A percentile compares a stretch with the other conserved stretches of the same genome.
These are phyloP conservation scores for Enteromius afrohamiltoni DNA, from an alignment of 2,797 vertebrate species.

Conservation along the genomic window DNA sequence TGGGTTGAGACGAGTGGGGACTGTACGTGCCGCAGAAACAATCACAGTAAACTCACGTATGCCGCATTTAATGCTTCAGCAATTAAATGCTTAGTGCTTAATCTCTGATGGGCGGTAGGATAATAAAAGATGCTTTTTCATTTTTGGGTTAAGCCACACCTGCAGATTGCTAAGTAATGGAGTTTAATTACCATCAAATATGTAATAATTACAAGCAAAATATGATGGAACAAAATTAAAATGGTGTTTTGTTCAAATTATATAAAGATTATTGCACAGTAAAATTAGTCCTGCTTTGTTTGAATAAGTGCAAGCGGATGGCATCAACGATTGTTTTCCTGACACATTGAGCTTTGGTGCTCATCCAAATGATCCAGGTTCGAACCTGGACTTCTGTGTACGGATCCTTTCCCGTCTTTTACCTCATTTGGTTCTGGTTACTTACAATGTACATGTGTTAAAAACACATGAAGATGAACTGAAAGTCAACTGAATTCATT, in stretches of 20 bases:
- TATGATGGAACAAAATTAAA: background rate
- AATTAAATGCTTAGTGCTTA: constrained; percentile 29
- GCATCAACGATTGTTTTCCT: background rate
- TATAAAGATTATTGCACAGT: background rate
- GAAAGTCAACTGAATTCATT: background rate
- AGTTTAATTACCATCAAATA: background rate
- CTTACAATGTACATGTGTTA: background rate
- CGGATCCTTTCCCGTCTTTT: background rate
- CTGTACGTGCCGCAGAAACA: background rate
- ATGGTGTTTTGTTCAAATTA: background rate
- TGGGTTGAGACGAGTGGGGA: background rate
- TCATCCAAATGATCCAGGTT: background rate
- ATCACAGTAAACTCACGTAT: background rate
- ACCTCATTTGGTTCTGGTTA: background rate
- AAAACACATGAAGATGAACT: background rate
- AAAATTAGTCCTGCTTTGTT: background rate
- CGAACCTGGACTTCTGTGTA: background rate
- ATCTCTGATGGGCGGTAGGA: background rate
- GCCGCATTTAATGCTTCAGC: background rate
- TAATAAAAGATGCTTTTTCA: background rate
- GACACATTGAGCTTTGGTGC: background rate
- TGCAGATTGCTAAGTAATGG: constrained; percentile 11
- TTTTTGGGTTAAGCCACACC: constrained; percentile 14
- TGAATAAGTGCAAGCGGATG: background rate
- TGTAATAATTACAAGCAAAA: background rate